Evolutionary conservation across 1,140 invertebrate genomes (phyloP).

Genomic region (Kradibia gibbosae): DNA sequence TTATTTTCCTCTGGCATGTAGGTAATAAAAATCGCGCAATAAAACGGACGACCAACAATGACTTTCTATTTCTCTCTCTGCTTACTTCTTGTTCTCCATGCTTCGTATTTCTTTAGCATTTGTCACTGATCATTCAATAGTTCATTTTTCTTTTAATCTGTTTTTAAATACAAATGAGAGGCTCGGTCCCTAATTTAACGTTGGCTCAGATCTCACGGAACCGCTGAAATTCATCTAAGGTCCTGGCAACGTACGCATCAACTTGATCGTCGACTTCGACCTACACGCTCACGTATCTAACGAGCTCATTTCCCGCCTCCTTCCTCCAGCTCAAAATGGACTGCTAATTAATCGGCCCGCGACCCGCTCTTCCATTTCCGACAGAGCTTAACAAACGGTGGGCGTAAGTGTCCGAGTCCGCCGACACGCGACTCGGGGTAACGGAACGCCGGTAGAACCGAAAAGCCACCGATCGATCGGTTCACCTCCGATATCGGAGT

Average conservation of each 20-base stretch:
- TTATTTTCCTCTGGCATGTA: background rate
- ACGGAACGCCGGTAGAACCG: background rate
- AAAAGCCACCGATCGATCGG: constrained; percentile 6
- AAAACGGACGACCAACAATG: background rate
- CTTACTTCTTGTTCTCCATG: background rate
- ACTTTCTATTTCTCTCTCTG: background rate
- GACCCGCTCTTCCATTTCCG: background rate
- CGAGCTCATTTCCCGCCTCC: background rate
- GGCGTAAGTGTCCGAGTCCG: no score
- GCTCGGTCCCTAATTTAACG: no score
- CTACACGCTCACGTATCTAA: background rate
- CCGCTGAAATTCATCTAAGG: background rate
- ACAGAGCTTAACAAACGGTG: background rate
- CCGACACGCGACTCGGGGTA: constrained; percentile 2
- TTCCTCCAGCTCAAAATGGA: background rate
- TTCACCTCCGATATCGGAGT: constrained; percentile 18
- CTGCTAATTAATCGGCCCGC: background rate
- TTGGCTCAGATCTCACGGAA: background rate
- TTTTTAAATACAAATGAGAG: no score
- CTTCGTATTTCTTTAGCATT: no score
- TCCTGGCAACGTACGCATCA: background rate
- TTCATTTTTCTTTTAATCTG: no score
- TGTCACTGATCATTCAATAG: no score
- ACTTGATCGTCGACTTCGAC: background rate
- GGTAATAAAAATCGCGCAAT: background rate